Base-by-base conservation (phyloP, 2,888 invertebrate genomes). In the Himalopsyche anomala region DNA sequence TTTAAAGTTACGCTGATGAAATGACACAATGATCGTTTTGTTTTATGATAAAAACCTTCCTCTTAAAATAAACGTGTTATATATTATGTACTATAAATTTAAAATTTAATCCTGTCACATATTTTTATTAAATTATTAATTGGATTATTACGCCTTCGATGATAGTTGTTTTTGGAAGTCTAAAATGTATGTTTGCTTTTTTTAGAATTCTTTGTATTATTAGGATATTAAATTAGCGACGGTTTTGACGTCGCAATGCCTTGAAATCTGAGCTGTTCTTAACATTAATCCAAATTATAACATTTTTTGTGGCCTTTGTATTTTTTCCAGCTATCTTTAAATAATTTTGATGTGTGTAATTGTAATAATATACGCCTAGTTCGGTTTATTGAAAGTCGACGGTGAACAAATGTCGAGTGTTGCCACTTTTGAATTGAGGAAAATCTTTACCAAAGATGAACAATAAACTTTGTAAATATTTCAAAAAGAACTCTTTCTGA, bases 191-290 rank as follows among this genome's bases (percentile, higher is more conserved):
- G 74, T 74, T 74, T 74, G 74, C 40, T 82, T 82, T 85, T 38
- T 85, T 42, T 40, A 62, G 79, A 79, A 81, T 40, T 81, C 55
- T 85, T 45, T 74, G 38, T 86, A 69, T 80, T 54, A 81, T 86
- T 69, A 86, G 69, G 12, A 69, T 86, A 86, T 83, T 80, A 81
- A 86, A 81, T 81, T 83, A 86, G 45, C 83, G 82, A 82, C 62
- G 80, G 62, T 8, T 83, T 85, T 83, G 51, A 83, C 12, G 86
- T 86, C 84, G 86, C 82, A 74, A 81, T 86, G 86, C 86, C 86
- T 86, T 86, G 86, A 86, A 84, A 79, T 86, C 69, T 84, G 86
- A 86, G 86, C 86, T 86, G 83, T 83, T 86, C 81, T 86, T 86
- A 86, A 84, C 17, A 83, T 55, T 83, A 86, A 84, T 54, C 83